Evolutionary conservation across 2,888 invertebrate genomes (phyloP).

Genomic region (Dichetophora obliterata): DNA sequence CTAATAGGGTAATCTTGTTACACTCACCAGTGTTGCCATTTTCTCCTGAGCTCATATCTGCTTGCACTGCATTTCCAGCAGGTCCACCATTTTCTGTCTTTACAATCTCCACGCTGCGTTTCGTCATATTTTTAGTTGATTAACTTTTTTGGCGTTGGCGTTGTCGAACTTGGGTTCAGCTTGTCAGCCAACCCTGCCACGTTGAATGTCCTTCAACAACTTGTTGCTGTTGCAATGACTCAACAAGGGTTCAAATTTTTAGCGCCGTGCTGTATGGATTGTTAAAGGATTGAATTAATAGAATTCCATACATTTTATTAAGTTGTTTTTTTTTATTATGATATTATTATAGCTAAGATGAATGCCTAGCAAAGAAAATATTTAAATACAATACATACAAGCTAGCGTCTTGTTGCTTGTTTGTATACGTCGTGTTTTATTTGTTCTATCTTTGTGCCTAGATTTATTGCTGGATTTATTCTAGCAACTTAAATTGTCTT

Average conservation of each 20-base stretch:
- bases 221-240: constrained; percentile 6
- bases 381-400: no score
- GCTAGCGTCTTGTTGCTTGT: no score
- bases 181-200: constrained; percentile 39
- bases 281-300: not conserved
- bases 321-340: not conserved
- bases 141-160: not conserved
- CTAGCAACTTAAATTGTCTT: not conserved
- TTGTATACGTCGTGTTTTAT: not conserved
- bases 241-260: not conserved
- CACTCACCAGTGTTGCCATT: constrained; percentile 64
- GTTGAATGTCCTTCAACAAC: not conserved
- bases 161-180: not conserved
- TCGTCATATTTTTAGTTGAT: constrained; percentile 55
- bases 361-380: no score
- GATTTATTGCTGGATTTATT: not conserved
- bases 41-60: constrained; percentile 56
- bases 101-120: constrained; percentile 59
- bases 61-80: constrained; percentile 30
- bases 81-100: constrained; percentile 61
- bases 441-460: not conserved
- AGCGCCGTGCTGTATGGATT: not conserved
- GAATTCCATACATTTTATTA: not conserved
- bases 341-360: no score
- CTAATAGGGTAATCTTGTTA: constrained; percentile 51